Evolutionary conservation across 2,888 invertebrate genomes (phyloP).

Genomic region (Iselma pallidipennis): DNA sequence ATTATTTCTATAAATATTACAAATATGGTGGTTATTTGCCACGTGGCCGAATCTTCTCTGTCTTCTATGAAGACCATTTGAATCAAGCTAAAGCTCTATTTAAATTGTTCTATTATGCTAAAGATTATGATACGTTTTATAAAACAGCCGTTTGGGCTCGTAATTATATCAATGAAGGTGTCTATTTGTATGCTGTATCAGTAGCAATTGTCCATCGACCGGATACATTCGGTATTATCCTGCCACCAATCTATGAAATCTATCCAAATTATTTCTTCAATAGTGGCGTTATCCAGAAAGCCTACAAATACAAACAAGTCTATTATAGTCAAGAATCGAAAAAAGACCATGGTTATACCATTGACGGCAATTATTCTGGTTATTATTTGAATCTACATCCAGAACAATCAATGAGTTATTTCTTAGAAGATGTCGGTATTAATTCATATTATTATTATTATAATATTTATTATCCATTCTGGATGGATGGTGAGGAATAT

Average conservation of each 20-base stretch:
- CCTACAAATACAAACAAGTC: constrained; percentile 65
- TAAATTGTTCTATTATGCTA: constrained; percentile 70
- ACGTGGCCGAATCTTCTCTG: constrained; percentile 64
- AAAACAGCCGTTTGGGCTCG: constrained; percentile 71
- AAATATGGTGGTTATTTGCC: constrained; percentile 64
- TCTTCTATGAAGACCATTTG: constrained; percentile 63
- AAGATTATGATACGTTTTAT: constrained; percentile 71
- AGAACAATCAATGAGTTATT: constrained; percentile 67
- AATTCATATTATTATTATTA: constrained; percentile 68
- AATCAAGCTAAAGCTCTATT: constrained; percentile 68
- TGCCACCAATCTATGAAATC: constrained; percentile 74
- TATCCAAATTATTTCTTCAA: constrained; percentile 74
- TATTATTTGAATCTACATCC: constrained; percentile 60
- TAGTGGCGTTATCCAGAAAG: constrained; percentile 68
- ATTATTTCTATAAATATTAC: constrained; percentile 61
- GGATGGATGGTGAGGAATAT: constrained; percentile 63
- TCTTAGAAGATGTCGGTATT: constrained; percentile 72
- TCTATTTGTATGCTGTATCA: constrained; percentile 69
- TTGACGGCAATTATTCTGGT: constrained; percentile 67
- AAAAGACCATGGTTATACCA: constrained; percentile 55
- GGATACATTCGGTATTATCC: constrained; percentile 66
- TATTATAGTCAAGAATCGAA: constrained; percentile 42
- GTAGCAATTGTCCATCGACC: constrained; percentile 65
- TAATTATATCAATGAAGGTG: constrained; percentile 68
- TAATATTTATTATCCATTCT: constrained; percentile 66